Percentiles rank a stretch among this genome's conserved stretches.
Evolutionary conservation across 30 jellyfish, hydroid and myxozoan genomes (phyloP).

Genomic region (Catostylus mosaicus): DNA sequence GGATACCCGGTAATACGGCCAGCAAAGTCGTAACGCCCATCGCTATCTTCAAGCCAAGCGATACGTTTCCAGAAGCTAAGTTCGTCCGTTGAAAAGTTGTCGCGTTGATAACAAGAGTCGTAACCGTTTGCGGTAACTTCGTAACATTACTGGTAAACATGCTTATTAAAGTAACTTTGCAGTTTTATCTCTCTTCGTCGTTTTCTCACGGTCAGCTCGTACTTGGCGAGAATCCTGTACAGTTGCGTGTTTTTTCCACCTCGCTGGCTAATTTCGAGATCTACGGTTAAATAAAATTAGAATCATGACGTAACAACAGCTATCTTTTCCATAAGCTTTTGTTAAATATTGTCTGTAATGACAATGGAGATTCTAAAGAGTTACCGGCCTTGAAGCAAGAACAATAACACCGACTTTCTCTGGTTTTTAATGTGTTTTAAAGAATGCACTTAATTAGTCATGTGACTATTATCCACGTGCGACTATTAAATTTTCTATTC

Average conservation of each 20-base stretch:
- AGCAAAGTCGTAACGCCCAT: constrained; percentile 42
- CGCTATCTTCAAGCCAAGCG: constrained; percentile 39
- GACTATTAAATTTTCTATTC: no score
- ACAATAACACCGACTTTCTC: background rate
- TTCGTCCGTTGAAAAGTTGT: background rate
- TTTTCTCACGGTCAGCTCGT: no score
- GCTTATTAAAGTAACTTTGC: no score
- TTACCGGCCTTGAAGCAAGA: background rate
- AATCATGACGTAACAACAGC: background rate
- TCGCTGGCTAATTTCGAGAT: background rate
- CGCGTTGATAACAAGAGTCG: background rate
- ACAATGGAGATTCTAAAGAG: background rate
- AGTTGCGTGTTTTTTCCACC: background rate
- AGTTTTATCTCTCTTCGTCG: no score
- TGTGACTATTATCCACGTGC: no score
- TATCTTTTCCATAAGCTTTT: background rate
- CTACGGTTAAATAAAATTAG: background rate
- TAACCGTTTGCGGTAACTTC: background rate
- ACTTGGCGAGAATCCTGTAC: background rate
- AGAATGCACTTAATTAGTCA: no score
- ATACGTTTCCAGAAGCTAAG: constrained; percentile 10
- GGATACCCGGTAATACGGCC: constrained; percentile 25
- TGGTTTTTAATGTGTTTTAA: background rate
- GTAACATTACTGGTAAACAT: background rate
- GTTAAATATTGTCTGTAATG: background rate